Evolutionary conservation across 2,113 vertebrate species (phyloP).

Genomic region (Esox niger): DNA sequence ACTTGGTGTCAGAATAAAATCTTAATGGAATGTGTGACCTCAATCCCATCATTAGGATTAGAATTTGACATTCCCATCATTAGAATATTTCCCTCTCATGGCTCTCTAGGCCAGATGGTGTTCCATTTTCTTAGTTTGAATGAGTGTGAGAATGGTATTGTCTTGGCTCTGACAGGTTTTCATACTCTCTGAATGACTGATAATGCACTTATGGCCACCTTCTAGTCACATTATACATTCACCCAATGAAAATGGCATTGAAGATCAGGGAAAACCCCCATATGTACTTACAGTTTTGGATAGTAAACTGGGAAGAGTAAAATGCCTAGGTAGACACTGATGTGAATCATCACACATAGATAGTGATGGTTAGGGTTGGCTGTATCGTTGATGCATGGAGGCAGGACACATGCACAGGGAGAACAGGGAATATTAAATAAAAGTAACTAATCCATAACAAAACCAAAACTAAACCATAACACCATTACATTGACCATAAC

Average conservation of each 20-base stretch:
- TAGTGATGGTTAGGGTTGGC: too few species aligned
- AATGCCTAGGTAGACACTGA: too few species aligned
- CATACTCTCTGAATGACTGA: conserved; percentile 14
- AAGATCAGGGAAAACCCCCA: not conserved
- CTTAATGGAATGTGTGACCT: not conserved
- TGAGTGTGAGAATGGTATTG: not conserved
- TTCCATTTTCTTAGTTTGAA: not conserved
- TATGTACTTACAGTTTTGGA: not conserved
- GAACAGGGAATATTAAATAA: too few species aligned
- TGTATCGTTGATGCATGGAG: too few species aligned
- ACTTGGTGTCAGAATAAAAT: not conserved
- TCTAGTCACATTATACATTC: conserved; percentile 9
- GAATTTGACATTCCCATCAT: not conserved
- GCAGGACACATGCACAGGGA: too few species aligned
- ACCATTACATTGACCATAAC: too few species aligned
- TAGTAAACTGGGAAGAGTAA: too few species aligned
- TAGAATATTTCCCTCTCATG: not conserved
- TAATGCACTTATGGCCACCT: conserved; percentile 11
- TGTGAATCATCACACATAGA: too few species aligned
- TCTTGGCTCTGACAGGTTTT: conserved; percentile 18
- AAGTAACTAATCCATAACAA: too few species aligned
- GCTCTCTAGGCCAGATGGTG: not conserved
- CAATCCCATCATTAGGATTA: not conserved
- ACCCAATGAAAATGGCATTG: conserved; percentile 24
- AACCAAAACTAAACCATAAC: too few species aligned